Base-by-base conservation (phyloP, 2,888 invertebrate species). In the Stenurella melanura region DNA sequence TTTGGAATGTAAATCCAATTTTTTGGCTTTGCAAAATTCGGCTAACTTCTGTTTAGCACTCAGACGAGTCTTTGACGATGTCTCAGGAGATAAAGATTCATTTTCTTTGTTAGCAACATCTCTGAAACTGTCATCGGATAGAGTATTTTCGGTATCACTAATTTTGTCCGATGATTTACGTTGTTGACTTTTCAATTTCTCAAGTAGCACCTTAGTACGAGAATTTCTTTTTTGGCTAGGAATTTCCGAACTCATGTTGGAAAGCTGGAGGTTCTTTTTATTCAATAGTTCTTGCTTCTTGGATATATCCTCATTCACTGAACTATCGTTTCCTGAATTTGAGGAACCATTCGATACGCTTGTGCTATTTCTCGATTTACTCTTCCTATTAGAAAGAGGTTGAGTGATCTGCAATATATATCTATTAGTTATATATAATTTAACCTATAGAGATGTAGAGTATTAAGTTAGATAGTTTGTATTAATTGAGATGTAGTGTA, bases 261-360 rank as follows among this genome's bases (percentile, higher is more conserved):
- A 50, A 5, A 50, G 12, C 1, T 50, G 15, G 7, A 15, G 50
- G 12, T 58, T 7, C n/a, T 67, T 50, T 7, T n/a, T 18, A 9
- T 61, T 63, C 6, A 30, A 30, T 10, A 10, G 17, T 9, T 30
- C 63, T 17, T 1, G 11, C 26, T 54, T 72, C n/a, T 50, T 72
- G 12, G 54, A 30, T 9, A 12, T 4, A 11, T 72, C 72, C 12
- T 21, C 26, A n/a, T 72, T 63, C 26, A 63, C 50, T 15, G 17
- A 18, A 42, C 72, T 63, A 0, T 72, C 72, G 18, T 72, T 72
- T 54, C 50, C 72, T 10, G 72, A 72, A 30, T 17, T 30, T 11
- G 54, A 19, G 7, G 54, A 50, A 63, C 63, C 42, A 18, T 34
- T 18, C 1, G 61, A 61, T 50, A 42, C 19, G 21, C 15, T 38